phyloP scores from a whole-genome alignment of 2,797 vertebrate genomes.

The Knipowitschia caucasica region DNA sequence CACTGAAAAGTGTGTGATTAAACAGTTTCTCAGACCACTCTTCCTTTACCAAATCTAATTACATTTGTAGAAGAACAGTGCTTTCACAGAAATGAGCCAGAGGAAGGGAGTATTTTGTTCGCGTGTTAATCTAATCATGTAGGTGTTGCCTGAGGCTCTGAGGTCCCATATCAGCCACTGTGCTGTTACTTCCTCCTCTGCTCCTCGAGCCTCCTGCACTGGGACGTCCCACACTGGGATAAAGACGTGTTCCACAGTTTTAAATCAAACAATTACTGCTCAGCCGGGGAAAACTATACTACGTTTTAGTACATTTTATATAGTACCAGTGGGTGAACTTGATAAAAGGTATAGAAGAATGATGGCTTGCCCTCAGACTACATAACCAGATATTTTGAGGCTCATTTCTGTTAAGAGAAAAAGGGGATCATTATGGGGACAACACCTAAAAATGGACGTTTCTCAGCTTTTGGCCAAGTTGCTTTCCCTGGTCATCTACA shows the following conservation, averaged over 20 bases:
- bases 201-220: constrained; percentile 12
- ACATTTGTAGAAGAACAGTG: constrained; percentile 6
- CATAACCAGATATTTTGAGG: background rate
- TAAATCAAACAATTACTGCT: constrained; percentile 62
- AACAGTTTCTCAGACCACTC: background rate
- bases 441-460: no score
- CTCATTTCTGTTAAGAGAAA: background rate
- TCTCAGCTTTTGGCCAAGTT: no score
- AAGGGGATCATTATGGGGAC: no score
- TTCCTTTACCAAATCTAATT: constrained; percentile 1
- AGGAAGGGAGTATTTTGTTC: constrained; percentile 8
- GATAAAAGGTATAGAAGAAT: background rate
- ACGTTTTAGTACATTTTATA: constrained; percentile 35
- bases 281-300: constrained; percentile 28
- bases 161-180: constrained; percentile 38
- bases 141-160: constrained; percentile 35
- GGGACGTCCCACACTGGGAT: constrained; percentile 26
- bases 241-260: constrained; percentile 38
- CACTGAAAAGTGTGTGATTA: background rate
- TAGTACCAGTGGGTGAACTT: constrained; percentile 19
- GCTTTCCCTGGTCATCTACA: no score
- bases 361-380: background rate
- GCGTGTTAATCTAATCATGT: constrained; percentile 55
- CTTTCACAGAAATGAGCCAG: constrained; percentile 33
- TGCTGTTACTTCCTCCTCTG: constrained; percentile 14